phyloP scores from a whole-genome alignment of 30 jellyfish, hydroid and myxozoan genomes.

The Cassiopea andromeda region DNA sequence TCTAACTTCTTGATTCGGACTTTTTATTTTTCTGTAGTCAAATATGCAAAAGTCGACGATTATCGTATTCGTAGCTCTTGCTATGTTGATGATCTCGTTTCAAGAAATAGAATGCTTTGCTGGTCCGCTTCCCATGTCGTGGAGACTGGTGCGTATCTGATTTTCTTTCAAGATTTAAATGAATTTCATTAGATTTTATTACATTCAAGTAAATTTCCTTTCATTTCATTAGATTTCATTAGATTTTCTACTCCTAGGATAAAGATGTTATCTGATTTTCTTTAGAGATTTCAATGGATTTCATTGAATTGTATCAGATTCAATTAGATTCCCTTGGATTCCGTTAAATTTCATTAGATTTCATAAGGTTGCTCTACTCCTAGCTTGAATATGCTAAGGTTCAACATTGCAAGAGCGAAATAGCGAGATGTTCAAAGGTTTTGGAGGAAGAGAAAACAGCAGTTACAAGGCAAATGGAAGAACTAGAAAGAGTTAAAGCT shows the following conservation, averaged over 20 bases:
- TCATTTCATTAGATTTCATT: too few species aligned
- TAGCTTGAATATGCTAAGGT: constrained; percentile 24
- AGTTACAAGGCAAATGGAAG: constrained; percentile 22
- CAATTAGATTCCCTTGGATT: too few species aligned
- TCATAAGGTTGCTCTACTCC: too few species aligned
- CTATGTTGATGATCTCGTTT: constrained; percentile 38
- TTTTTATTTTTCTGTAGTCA: neutral
- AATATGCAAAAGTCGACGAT: constrained; percentile 41
- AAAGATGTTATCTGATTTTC: too few species aligned
- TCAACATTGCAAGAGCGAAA: constrained; percentile 43
- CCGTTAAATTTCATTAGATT: too few species aligned
- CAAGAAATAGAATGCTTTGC: constrained; percentile 62
- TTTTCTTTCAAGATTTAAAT: neutral
- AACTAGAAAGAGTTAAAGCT: constrained; percentile 6
- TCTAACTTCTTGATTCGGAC: neutral
- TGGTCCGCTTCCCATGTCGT: constrained; percentile 36
- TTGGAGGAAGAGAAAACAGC: constrained; percentile 42
- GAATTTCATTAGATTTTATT: too few species aligned
- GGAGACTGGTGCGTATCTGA: neutral
- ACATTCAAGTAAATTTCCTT: too few species aligned
- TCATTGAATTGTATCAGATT: too few species aligned
- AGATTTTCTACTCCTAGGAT: too few species aligned
- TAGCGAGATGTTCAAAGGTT: constrained; percentile 29
- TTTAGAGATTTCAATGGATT: too few species aligned
- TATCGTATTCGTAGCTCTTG: constrained; percentile 26